Conservation (phyloP, 2,113 vertebrate genomes). For the Eubucco bourcierii region DNA sequence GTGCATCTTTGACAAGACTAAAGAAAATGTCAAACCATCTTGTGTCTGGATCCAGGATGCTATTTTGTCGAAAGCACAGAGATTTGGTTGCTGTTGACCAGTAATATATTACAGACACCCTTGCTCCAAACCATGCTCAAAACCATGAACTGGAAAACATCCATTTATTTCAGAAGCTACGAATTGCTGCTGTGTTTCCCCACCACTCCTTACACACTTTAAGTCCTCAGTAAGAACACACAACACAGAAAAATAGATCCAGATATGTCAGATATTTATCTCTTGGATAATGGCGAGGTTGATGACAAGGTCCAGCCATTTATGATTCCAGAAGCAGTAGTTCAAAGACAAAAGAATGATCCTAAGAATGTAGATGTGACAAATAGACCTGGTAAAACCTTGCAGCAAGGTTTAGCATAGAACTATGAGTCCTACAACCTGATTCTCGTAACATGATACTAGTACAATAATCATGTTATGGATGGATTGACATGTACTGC, state of each 20-base stretch:
- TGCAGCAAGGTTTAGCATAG: not conserved
- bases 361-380: not conserved
- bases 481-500: not conserved
- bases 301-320: not conserved
- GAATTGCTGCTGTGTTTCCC: not conserved
- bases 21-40: not conserved
- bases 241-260: not conserved
- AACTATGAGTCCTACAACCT: not conserved
- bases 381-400: not conserved
- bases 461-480: not conserved
- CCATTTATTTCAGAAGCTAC: not conserved
- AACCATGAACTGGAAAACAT: not conserved
- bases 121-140: not conserved
- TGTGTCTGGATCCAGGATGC: fast-evolving
- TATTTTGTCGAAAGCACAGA: not conserved
- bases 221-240: not conserved
- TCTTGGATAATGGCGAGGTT: not conserved
- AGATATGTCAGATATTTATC: not conserved
- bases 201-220: not conserved
- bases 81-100: not conserved
- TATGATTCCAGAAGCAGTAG: not conserved
- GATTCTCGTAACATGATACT: not conserved
- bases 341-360: not conserved
- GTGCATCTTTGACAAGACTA: not conserved
- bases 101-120: not conserved